Evolutionary conservation across 2,888 invertebrate species (phyloP).

Genomic region (Candidula unifasciata): DNA sequence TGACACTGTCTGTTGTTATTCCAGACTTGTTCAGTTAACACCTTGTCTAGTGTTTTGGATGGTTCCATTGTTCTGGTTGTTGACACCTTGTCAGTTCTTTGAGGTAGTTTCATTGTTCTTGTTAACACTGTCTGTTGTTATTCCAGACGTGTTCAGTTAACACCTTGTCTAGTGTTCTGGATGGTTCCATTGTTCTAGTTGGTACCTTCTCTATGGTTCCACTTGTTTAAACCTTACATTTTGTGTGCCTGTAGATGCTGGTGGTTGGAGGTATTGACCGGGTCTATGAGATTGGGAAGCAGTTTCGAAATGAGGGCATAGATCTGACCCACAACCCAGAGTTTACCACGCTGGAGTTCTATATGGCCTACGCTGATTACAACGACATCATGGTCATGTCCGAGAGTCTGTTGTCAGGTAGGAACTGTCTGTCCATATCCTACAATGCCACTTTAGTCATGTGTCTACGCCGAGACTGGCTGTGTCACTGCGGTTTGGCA

Average conservation of each 20-base stretch:
- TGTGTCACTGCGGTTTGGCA: no score
- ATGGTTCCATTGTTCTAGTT: background rate
- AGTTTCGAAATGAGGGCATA: constrained; percentile 99
- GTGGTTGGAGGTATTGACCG: constrained; percentile 98
- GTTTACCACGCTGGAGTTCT: constrained; percentile 99
- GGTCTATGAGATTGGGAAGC: constrained; percentile 86
- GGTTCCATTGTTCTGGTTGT: background rate
- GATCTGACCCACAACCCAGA: constrained; percentile 99
- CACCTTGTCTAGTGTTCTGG: background rate
- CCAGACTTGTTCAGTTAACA: no score
- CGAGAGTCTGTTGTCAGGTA: constrained; percentile 91
- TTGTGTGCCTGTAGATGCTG: constrained; percentile 84
- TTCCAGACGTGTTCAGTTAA: no score
- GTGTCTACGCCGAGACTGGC: no score
- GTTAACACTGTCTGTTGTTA: background rate
- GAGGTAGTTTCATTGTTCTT: background rate
- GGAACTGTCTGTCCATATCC: background rate
- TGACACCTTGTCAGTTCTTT: background rate
- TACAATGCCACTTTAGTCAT: no score
- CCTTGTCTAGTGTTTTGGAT: background rate
- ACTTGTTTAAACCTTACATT: background rate
- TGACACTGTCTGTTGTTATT: no score
- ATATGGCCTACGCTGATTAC: constrained; percentile 99
- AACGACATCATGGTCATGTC: constrained; percentile 95
- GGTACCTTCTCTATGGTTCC: background rate